Percentiles rank a stretch among this genome's conserved stretches.
phyloP scores from a whole-genome alignment of 1,140 invertebrate species.

The Luehdorfia chinensis region DNA sequence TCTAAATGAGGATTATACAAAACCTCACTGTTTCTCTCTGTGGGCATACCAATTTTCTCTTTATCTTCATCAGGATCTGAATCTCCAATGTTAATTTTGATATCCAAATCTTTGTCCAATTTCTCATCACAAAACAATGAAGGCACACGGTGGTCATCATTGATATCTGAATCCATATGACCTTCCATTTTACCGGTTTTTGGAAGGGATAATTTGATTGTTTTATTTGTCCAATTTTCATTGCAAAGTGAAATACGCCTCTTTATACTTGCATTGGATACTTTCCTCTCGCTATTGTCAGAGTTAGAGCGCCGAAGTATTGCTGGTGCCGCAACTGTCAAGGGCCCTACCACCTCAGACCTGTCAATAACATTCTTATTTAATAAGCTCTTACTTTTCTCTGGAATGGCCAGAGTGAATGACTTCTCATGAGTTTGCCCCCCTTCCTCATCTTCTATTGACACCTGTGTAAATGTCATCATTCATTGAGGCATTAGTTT shows the following conservation, averaged over 20 bases:
- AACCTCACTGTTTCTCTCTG: slow-evolving; percentile 27
- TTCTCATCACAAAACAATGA: slow-evolving; percentile 75
- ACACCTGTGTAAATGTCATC: slow-evolving; percentile 74
- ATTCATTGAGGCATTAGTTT: slow-evolving; percentile 71
- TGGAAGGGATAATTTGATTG: slow-evolving; percentile 29
- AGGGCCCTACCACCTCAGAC: slow-evolving; percentile 38
- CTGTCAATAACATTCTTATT: slow-evolving; percentile 60
- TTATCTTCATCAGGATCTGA: slow-evolving; percentile 56
- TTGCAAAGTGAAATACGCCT: slow-evolving; percentile 64
- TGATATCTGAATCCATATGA: slow-evolving; percentile 37
- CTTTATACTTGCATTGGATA: slow-evolving; percentile 53
- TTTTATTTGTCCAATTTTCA: slow-evolving; percentile 57
- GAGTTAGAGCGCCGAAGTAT: slow-evolving; percentile 71
- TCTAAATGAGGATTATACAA: slow-evolving; percentile 38
- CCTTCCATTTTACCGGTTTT: slow-evolving; percentile 30
- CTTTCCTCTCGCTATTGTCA: slow-evolving; percentile 69
- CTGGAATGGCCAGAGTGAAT: slow-evolving; percentile 69
- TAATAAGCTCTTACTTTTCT: slow-evolving; percentile 70
- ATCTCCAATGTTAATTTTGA: slow-evolving; percentile 47
- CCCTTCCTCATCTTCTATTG: slow-evolving; percentile 67
- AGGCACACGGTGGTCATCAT: slow-evolving; percentile 66
- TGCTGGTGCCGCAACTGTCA: slow-evolving; percentile 59
- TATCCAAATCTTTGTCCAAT: slow-evolving; percentile 66
- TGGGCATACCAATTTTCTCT: slow-evolving; percentile 32
- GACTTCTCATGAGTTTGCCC: slow-evolving; percentile 57